Evolutionary conservation across 1,140 invertebrate genomes (phyloP).

Genomic region (Oedothorax gibbosus): DNA sequence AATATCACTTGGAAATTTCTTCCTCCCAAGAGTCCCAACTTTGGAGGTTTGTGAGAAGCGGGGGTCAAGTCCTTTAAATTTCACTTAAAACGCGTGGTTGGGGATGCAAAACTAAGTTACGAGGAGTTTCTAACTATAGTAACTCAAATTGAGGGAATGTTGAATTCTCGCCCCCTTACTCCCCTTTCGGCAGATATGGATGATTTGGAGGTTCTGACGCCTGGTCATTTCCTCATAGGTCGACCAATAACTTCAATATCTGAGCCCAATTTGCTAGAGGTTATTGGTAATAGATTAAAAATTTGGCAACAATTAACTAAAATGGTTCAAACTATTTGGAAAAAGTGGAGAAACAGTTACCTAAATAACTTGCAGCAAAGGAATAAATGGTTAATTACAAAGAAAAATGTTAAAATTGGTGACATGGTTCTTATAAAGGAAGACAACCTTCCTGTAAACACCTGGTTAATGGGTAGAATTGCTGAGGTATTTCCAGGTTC

Average conservation of each 20-base stretch:
- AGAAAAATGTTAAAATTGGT: no score
- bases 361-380: neutral
- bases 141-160: conserved; percentile 65
- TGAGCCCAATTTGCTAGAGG: neutral
- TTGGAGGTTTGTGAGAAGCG: conserved; percentile 63
- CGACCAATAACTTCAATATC: neutral
- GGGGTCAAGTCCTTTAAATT: conserved; percentile 62
- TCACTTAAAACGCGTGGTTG: conserved; percentile 59
- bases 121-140: conserved; percentile 65
- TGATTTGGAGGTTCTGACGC: conserved; percentile 65
- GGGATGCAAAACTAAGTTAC: conserved; percentile 52
- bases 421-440: no score
- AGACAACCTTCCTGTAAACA: no score
- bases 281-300: neutral
- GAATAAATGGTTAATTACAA: no score
- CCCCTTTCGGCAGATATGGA: conserved; percentile 64
- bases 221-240: conserved; percentile 62
- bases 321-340: neutral
- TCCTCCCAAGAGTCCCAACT: conserved; percentile 68
- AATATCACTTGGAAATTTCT: conserved; percentile 66
- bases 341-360: neutral
- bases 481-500: no score
- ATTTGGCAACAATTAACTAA: neutral
- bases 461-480: no score
- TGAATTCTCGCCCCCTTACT: conserved; percentile 65